phyloP scores from a whole-genome alignment of 2,113 vertebrate species.

The Callopanchax toddi region DNA sequence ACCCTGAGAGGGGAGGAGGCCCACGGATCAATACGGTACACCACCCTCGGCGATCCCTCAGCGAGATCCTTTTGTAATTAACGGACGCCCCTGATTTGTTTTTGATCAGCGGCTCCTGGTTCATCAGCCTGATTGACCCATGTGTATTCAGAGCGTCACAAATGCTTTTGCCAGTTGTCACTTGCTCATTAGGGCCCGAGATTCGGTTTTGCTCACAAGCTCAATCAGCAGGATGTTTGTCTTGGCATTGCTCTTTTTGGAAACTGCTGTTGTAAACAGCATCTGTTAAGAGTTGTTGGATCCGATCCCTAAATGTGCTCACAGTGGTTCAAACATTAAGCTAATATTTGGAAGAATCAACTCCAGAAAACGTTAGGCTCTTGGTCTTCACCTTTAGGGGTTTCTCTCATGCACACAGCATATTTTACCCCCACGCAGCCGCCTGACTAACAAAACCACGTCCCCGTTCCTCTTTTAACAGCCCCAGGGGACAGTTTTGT shows the following conservation, averaged over 20 bases:
- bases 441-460: constrained; percentile 45
- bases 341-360: no score
- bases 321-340: neutral
- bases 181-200: constrained; percentile 6
- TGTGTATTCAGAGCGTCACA: constrained; percentile 42
- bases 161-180: constrained; percentile 28
- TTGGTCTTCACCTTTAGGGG: no score
- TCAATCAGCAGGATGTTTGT: constrained; percentile 53
- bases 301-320: constrained; percentile 9
- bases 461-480: constrained; percentile 50
- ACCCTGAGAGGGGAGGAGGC: constrained; percentile 23
- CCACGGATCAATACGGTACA: constrained; percentile 48
- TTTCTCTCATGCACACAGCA: no score
- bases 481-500: constrained; percentile 46
- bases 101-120: constrained; percentile 44
- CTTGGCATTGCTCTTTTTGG: constrained; percentile 25
- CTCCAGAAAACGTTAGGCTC: no score
- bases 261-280: constrained; percentile 22
- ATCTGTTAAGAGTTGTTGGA: constrained; percentile 28
- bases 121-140: constrained; percentile 46
- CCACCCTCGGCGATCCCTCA: constrained; percentile 39
- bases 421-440: no score
- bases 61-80: constrained; percentile 38
- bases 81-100: constrained; percentile 11
- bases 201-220: constrained; percentile 25